These are phyloP conservation scores for Aelia acuminata DNA, from an alignment of 2,888 invertebrate genomes.

Conservation along the genomic window DNA sequence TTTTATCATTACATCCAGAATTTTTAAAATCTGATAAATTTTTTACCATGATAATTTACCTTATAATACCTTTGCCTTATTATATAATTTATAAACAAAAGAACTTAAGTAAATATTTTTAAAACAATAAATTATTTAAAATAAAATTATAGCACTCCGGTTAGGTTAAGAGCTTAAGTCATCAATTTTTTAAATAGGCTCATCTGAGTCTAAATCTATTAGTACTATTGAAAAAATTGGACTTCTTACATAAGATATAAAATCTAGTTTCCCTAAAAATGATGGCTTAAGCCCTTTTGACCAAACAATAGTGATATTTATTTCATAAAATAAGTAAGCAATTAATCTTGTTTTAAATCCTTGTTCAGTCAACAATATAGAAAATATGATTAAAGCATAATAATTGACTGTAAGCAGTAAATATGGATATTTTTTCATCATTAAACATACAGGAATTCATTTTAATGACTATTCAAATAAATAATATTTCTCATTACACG, in stretches of 20 bases:
- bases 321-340: background rate
- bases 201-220: too few species aligned
- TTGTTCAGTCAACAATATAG: background rate
- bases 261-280: too few species aligned
- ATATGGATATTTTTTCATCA: background rate
- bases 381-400: background rate
- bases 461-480: background rate
- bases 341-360: background rate
- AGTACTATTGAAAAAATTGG: too few species aligned
- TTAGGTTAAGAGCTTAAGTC: too few species aligned
- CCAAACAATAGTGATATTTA: background rate
- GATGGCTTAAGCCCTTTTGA: too few species aligned
- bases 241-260: too few species aligned
- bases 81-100: too few species aligned
- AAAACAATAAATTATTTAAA: background rate
- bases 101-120: background rate
- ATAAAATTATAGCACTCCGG: background rate
- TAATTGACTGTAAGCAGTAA: constrained; percentile 2
- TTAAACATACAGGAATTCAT: background rate
- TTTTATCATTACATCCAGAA: background rate
- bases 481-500: background rate
- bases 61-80: too few species aligned
- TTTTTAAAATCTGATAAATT: too few species aligned
- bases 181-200: too few species aligned
- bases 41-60: too few species aligned